These are phyloP conservation scores for Dicyrtomina minuta DNA, from an alignment of 2,888 invertebrate species.

Conservation along the genomic window DNA sequence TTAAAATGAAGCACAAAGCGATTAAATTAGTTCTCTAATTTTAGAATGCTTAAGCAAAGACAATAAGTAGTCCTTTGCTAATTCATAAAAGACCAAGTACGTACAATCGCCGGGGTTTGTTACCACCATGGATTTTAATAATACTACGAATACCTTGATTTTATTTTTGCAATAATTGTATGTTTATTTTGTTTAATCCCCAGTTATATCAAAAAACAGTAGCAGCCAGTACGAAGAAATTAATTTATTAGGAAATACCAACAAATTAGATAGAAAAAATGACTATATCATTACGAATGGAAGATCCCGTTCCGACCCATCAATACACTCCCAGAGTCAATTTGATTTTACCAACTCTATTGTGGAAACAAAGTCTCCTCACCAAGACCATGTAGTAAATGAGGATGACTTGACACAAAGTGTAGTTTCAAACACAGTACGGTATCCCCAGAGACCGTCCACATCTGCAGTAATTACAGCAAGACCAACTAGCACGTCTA, in stretches of 20 bases:
- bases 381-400: not conserved
- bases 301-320: constrained; percentile 11
- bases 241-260: constrained; percentile 30
- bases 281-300: constrained; percentile 20
- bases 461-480: constrained; percentile 12
- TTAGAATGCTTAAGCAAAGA: no score
- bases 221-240: constrained; percentile 51
- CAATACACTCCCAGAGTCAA: constrained; percentile 2
- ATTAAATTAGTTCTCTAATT: no score
- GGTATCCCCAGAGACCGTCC: constrained; percentile 27
- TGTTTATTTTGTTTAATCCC: constrained; percentile 23
- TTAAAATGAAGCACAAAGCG: no score
- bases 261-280: constrained; percentile 23
- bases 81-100: no score
- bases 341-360: constrained; percentile 29
- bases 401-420: constrained; percentile 17
- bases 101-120: no score
- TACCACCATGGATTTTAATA: no score
- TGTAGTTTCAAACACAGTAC: constrained; percentile 8
- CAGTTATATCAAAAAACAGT: constrained; percentile 51
- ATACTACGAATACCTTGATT: no score
- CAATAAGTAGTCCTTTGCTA: no score
- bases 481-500: constrained; percentile 19
- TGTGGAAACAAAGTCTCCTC: constrained; percentile 13
- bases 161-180: not conserved